Evolutionary conservation across 2,113 vertebrate genomes (phyloP).

Genomic region (Proterorhinus semilunaris): DNA sequence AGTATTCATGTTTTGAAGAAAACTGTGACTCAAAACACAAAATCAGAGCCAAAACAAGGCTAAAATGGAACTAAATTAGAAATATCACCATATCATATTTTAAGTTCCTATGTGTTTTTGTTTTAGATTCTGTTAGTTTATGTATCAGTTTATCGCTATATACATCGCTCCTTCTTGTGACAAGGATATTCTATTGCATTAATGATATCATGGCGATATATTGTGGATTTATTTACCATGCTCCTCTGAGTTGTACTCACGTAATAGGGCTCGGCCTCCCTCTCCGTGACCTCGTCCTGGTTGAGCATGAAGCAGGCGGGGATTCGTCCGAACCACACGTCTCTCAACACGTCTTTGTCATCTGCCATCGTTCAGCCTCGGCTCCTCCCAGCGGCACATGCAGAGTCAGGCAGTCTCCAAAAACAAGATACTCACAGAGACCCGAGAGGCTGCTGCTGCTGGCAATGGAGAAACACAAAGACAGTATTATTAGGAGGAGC

Average conservation of each 20-base stretch:
- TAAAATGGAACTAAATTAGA: too few species aligned
- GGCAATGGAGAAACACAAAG: background rate
- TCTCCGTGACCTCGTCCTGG: conserved; percentile 93
- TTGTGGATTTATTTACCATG: background rate
- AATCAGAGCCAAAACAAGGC: too few species aligned
- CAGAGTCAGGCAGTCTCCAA: conserved; percentile 53
- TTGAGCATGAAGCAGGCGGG: conserved; percentile 93
- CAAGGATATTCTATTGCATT: too few species aligned
- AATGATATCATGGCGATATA: too few species aligned
- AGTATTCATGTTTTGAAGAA: too few species aligned
- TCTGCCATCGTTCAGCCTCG: conserved; percentile 91
- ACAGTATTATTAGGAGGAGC: background rate
- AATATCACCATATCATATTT: too few species aligned
- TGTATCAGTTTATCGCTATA: too few species aligned
- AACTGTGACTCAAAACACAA: too few species aligned
- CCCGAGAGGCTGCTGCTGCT: background rate
- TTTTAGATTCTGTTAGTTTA: too few species aligned
- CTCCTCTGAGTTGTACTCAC: conserved; percentile 75
- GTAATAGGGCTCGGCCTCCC: conserved; percentile 96
- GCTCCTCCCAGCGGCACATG: conserved; percentile 80
- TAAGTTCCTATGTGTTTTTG: too few species aligned
- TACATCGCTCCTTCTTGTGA: too few species aligned
- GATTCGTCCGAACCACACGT: conserved; percentile 97
- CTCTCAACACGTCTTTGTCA: conserved; percentile 98
- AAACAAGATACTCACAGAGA: background rate